phyloP scores from a whole-genome alignment of 2,797 vertebrate species.

The Taenioides sp. region DNA sequence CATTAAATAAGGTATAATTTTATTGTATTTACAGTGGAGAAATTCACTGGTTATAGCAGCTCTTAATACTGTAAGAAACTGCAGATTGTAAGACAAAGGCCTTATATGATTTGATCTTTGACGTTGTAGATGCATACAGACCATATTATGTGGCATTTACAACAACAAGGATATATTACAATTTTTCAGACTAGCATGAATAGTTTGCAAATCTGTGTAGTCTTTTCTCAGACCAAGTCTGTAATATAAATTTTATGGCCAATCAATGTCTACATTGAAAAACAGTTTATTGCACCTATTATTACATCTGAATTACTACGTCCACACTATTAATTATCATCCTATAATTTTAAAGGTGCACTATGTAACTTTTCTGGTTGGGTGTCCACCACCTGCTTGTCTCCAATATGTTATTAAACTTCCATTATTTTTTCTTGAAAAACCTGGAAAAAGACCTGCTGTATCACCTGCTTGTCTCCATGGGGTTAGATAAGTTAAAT shows the following conservation, averaged over 20 bases:
- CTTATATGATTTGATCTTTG: not conserved
- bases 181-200: not conserved
- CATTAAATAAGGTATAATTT: not conserved
- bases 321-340: not conserved
- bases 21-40: not conserved
- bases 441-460: no score
- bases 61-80: not conserved
- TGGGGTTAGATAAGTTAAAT: no score
- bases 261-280: no score
- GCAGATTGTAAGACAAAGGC: not conserved
- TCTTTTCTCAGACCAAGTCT: no score
- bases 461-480: no score
- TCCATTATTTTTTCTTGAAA: no score
- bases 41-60: not conserved
- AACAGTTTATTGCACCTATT: no score
- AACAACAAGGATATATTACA: not conserved
- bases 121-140: not conserved
- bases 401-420: no score
- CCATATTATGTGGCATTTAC: not conserved
- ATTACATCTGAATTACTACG: not conserved
- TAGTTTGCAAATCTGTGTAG: not conserved
- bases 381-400: no score
- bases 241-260: no score
- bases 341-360: no score
- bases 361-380: no score